Evolutionary conservation across 2,113 vertebrate species (phyloP).

Genomic region (Odocoileus virginianus): DNA sequence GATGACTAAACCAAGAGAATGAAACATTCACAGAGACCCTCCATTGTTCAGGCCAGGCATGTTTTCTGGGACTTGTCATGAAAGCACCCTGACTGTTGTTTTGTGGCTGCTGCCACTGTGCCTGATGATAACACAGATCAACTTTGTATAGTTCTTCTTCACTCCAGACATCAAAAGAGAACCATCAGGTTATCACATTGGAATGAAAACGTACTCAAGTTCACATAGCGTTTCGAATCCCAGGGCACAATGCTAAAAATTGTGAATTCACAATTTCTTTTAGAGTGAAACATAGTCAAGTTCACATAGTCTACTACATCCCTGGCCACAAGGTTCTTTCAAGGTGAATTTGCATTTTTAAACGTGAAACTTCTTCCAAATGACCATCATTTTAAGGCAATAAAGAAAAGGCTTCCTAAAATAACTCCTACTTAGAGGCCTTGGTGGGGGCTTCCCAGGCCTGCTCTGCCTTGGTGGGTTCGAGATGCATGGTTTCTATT

Average conservation of each 20-base stretch:
- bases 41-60: neutral
- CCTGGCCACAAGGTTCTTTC: neutral
- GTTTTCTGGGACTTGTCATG: neutral
- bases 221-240: neutral
- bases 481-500: neutral
- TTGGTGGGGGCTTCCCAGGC: neutral
- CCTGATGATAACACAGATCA: rapidly evolving
- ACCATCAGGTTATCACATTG: neutral
- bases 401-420: neutral
- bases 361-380: neutral
- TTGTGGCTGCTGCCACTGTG: neutral
- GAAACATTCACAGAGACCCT: neutral
- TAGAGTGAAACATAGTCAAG: neutral
- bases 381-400: neutral
- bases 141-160: neutral
- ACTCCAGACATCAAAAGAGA: neutral
- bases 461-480: neutral
- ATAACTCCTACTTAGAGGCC: neutral
- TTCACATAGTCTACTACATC: neutral
- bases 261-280: neutral
- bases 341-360: neutral
- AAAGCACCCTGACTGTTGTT: neutral
- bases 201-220: neutral
- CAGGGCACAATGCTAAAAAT: neutral
- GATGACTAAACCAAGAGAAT: too few relatives aligned